These are phyloP conservation scores for Morone saxatilis DNA, from an alignment of 2,113 vertebrate species.

Conservation along the genomic window DNA sequence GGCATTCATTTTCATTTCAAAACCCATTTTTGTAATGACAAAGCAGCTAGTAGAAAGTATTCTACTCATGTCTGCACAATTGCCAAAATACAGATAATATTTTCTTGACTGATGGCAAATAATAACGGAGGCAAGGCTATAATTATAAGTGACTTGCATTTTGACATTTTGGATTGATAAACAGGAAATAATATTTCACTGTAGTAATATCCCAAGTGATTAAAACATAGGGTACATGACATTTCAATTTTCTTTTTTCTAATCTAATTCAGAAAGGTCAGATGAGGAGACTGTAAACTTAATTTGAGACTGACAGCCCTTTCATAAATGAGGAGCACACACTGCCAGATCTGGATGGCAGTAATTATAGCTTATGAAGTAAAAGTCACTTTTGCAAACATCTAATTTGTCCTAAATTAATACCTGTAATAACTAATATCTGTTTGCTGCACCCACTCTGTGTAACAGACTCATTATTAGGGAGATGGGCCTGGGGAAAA, in stretches of 20 bases:
- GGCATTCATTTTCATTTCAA: neutral
- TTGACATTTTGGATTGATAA: slow-evolving; percentile 62
- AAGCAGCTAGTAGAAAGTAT: neutral
- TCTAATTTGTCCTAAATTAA: slow-evolving; percentile 51
- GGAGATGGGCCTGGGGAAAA: neutral
- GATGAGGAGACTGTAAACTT: slow-evolving; percentile 48
- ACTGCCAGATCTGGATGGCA: slow-evolving; percentile 18
- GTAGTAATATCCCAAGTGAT: slow-evolving; percentile 37
- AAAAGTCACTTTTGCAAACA: slow-evolving; percentile 47
- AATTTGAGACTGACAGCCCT: slow-evolving; percentile 46
- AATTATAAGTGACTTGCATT: slow-evolving; percentile 29
- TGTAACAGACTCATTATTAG: slow-evolving; percentile 18
- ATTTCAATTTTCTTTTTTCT: slow-evolving; percentile 55
- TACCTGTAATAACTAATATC: slow-evolving; percentile 23
- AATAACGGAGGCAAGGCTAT: neutral
- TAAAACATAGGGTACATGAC: slow-evolving; percentile 49
- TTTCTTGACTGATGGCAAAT: slow-evolving; percentile 26
- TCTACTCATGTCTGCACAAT: neutral
- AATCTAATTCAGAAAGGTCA: slow-evolving; percentile 58
- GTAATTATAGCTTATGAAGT: slow-evolving; percentile 36
- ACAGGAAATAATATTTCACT: slow-evolving; percentile 38
- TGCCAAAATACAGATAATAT: slow-evolving; percentile 2
- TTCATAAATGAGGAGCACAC: slow-evolving; percentile 23
- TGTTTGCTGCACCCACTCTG: slow-evolving; percentile 12
- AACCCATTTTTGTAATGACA: neutral